Evolutionary conservation across 2,888 invertebrate genomes (phyloP).

Genomic region (Lasioglossum leucozonium): DNA sequence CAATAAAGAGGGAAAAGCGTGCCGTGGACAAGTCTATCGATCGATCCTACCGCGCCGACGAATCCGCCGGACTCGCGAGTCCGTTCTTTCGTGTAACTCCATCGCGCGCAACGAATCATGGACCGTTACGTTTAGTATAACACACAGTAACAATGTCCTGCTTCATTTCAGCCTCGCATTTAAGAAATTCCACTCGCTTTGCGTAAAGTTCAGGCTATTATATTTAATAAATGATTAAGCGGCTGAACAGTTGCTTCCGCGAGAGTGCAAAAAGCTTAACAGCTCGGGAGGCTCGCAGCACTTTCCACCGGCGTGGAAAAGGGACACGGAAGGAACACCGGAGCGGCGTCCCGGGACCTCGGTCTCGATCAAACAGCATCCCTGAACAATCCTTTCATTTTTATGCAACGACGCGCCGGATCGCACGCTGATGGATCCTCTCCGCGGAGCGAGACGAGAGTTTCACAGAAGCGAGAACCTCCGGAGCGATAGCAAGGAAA

Average conservation of each 20-base stretch:
- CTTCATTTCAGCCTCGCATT: background rate
- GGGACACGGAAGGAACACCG: slow-evolving; percentile 31
- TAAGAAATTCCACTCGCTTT: background rate
- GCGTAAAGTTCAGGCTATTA: background rate
- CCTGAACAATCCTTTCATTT: slow-evolving; percentile 45
- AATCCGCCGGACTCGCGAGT: slow-evolving; percentile 44
- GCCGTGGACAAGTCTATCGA: slow-evolving; percentile 66
- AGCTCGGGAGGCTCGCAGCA: background rate
- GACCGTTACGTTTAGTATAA: background rate
- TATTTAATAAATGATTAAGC: background rate
- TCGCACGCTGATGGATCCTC: slow-evolving; percentile 30
- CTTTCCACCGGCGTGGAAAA: background rate
- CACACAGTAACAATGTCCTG: background rate
- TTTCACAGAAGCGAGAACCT: background rate
- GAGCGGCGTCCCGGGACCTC: slow-evolving; percentile 31
- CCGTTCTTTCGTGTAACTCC: background rate
- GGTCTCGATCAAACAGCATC: slow-evolving; percentile 53
- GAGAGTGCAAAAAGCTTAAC: slow-evolving; percentile 1
- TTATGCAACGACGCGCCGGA: slow-evolving; percentile 30
- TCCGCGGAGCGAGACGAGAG: background rate
- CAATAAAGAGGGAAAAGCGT: slow-evolving; percentile 60
- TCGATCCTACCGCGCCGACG: slow-evolving; percentile 62
- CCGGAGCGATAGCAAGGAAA: background rate
- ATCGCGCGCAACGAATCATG: background rate
- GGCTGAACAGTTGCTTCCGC: background rate